These are phyloP conservation scores for Manduca sexta DNA, from an alignment of 1,140 invertebrate genomes.

Conservation along the genomic window DNA sequence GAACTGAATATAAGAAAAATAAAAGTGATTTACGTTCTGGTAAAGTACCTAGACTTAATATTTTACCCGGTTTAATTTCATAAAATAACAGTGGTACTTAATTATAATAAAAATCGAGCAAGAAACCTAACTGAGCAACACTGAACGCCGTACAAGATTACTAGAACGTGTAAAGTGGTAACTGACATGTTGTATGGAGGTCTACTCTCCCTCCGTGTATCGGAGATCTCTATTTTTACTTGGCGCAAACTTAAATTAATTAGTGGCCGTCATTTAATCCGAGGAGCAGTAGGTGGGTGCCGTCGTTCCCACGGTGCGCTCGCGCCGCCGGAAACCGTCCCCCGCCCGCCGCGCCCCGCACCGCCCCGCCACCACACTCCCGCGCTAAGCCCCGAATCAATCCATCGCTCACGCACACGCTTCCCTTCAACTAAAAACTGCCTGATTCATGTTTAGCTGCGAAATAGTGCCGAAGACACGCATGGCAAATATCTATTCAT, in stretches of 20 bases:
- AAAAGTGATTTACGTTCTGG: too few relatives aligned
- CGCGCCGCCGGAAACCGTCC: slow-evolving; percentile 54
- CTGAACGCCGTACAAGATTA: neutral
- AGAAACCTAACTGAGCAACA: too few relatives aligned
- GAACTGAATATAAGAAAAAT: too few relatives aligned
- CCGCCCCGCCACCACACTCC: slow-evolving; percentile 47
- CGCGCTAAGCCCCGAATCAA: slow-evolving; percentile 26
- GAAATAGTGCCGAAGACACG: slow-evolving; percentile 31
- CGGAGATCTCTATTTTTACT: slow-evolving; percentile 37
- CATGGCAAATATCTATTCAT: slow-evolving; percentile 43
- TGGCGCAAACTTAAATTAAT: slow-evolving; percentile 60
- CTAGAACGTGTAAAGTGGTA: neutral
- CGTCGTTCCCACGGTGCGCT: slow-evolving; percentile 60
- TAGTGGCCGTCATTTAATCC: slow-evolving; percentile 61
- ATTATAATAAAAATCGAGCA: too few relatives aligned
- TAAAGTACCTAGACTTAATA: too few relatives aligned
- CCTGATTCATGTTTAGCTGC: slow-evolving; percentile 28
- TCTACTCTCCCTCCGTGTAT: slow-evolving; percentile 15
- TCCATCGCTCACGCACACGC: slow-evolving; percentile 24
- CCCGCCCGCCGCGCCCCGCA: slow-evolving; percentile 25
- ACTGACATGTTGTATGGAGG: neutral
- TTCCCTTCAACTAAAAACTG: slow-evolving; percentile 32
- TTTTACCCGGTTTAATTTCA: too few relatives aligned
- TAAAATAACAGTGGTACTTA: too few relatives aligned
- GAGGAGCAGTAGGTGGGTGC: slow-evolving; percentile 51